A percentile compares a stretch with the other conserved stretches of the same genome.
phyloP scores from a whole-genome alignment of 2,113 vertebrate species.

The Dolichallabes microphthalmus region DNA sequence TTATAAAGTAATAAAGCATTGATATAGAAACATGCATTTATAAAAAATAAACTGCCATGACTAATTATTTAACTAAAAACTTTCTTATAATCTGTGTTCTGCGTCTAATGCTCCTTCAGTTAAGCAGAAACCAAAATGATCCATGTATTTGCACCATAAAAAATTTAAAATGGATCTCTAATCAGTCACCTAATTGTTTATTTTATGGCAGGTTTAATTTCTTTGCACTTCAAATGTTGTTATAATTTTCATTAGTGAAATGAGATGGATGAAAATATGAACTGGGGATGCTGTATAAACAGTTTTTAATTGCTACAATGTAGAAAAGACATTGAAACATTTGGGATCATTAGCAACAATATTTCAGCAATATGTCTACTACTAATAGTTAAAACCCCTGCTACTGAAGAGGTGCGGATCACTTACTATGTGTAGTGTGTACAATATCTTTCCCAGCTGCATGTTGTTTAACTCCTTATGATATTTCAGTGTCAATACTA shows the following conservation, averaged over 20 bases:
- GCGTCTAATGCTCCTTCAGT: neutral
- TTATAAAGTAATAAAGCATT: neutral
- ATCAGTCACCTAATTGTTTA: neutral
- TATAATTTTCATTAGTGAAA: neutral
- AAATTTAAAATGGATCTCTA: neutral
- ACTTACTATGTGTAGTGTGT: slow-evolving; percentile 50
- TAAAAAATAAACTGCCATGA: neutral
- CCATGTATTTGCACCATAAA: neutral
- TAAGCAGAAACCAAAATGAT: neutral
- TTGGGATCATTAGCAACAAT: neutral
- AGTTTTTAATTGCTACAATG: neutral
- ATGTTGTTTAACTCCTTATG: slow-evolving; percentile 51
- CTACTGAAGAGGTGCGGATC: neutral
- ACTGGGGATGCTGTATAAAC: neutral
- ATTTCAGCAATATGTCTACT: neutral
- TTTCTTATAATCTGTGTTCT: neutral
- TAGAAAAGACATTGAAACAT: neutral
- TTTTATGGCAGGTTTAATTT: neutral
- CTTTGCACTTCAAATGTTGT: slow-evolving; percentile 9
- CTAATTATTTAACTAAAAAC: neutral
- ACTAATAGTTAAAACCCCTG: neutral
- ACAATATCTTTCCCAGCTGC: slow-evolving; percentile 47
- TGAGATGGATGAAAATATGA: neutral
- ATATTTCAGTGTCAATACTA: slow-evolving; percentile 52
- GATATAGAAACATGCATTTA: neutral